Evolutionary conservation across 2,888 invertebrate species (phyloP), one percentile per base, ranked within the genome.

Genomic region (Steinernema scapterisci): DNA sequence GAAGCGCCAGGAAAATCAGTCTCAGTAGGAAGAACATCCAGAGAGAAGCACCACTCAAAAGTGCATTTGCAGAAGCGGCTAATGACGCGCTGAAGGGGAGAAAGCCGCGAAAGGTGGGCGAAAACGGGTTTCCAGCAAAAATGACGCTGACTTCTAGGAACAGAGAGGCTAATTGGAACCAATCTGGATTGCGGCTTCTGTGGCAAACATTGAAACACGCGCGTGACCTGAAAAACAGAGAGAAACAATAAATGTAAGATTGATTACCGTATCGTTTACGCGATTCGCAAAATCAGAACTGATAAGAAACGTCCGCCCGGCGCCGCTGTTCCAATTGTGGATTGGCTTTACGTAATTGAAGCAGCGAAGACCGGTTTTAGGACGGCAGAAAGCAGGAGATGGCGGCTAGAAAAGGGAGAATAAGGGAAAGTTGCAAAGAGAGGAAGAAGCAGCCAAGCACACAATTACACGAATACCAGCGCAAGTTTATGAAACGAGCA

Each of bases 221-320:
- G 31, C n/a, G 63, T 63, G 63, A 63, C 63, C 38, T 63, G 31
- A 25, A 63, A 63, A 63, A 63, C 63, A 63, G 31, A 63, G 63
- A 27, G 63, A 9, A 23, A 31, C 48, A 48, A 48, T 31, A 63
- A 27, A 25, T 63, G 31, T 63, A 27, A 63, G 25, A 63, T 63
- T 63, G 38, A 63, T 63, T 31, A 63, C 63, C 63, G 63, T 63
- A 31, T 16, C 63, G 31, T 38, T 38, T 38, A 38, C 38, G 38
- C 38, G 3, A 9, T 38, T 38, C 38, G 38, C 9, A 9, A 38
- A 38, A 38, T 38, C 38, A 9, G 38, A 38, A 38, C 38, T 38
- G 38, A 38, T 38, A 38, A 38, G 38, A 38, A 38, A 38, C 38
- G 38, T 9, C 5, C 38, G 38, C 38, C n/a, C n/a, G n/a, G n/a